These are phyloP conservation scores for Corythoichthys haematopterus DNA, from an alignment of 2,113 vertebrate genomes.

Conservation along the genomic window DNA sequence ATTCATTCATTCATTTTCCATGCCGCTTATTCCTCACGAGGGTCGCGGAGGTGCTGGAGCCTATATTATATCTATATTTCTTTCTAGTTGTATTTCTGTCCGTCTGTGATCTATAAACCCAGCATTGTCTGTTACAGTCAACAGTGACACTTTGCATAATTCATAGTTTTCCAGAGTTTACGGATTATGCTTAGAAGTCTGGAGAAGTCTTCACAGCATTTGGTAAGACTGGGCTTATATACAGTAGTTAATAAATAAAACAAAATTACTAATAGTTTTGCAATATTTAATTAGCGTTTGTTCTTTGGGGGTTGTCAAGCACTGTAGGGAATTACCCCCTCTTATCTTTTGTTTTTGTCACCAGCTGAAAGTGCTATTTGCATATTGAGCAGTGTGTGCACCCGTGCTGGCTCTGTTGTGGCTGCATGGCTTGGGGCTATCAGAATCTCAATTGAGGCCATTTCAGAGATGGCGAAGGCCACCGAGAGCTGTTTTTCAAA, in stretches of 20 bases:
- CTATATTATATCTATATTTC: no score
- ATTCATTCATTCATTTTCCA: no score
- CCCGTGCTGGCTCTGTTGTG: conserved; percentile 20
- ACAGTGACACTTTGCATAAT: no score
- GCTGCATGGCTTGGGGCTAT: conserved; percentile 31
- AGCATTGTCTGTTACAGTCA: no score
- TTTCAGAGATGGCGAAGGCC: conserved; percentile 27
- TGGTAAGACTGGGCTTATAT: no score
- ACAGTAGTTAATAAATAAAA: background rate
- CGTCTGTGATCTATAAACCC: no score
- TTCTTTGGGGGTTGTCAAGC: background rate
- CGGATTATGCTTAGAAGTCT: no score
- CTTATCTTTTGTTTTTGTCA: conserved; percentile 15
- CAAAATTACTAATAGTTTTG: conserved; percentile 2
- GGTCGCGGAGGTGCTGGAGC: no score
- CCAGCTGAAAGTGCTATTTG: conserved; percentile 17
- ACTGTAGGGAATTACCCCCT: conserved; percentile 30
- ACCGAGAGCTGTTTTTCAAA: conserved; percentile 12
- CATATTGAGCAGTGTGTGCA: conserved; percentile 30
- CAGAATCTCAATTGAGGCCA: conserved; percentile 32
- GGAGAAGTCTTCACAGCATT: no score
- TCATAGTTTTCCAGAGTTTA: no score
- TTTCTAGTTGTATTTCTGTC: no score
- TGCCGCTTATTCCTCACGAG: no score
- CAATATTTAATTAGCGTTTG: conserved; percentile 1